phyloP scores from a whole-genome alignment of 2,888 invertebrate genomes.

The Leptinotarsa rubiginosa region DNA sequence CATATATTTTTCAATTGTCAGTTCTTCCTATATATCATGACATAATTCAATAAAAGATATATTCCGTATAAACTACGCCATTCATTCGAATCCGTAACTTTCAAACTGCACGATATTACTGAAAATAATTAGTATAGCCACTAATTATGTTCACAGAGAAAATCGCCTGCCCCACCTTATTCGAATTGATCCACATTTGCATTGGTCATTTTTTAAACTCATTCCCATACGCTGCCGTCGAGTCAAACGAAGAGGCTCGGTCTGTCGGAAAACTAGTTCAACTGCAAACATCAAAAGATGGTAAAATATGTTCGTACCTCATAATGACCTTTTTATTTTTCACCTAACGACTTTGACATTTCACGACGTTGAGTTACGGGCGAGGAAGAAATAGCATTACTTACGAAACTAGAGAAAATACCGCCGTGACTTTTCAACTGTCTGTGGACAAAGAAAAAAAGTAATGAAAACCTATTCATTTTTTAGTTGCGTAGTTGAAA shows the following conservation, averaged over 20 bases:
- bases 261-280: slow-evolving; percentile 5
- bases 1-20: no score
- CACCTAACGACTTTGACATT: slow-evolving; percentile 16
- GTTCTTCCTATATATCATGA: no score
- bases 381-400: slow-evolving; percentile 12
- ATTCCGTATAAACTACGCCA: background rate
- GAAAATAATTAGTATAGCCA: background rate
- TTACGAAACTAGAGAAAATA: slow-evolving; percentile 3
- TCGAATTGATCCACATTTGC: slow-evolving; percentile 14
- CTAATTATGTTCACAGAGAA: slow-evolving; percentile 13
- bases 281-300: slow-evolving; percentile 5
- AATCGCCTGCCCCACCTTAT: slow-evolving; percentile 4
- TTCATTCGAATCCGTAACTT: background rate
- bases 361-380: slow-evolving; percentile 11
- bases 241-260: slow-evolving; percentile 4
- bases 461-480: background rate
- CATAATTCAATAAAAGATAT: background rate
- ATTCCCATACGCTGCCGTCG: background rate
- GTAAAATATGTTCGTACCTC: slow-evolving; percentile 1
- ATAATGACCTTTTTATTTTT: slow-evolving; percentile 13
- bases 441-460: background rate
- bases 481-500: background rate
- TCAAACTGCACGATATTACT: background rate
- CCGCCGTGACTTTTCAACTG: background rate
- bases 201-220: slow-evolving; percentile 7